Percentiles rank a stretch among this genome's conserved stretches.
Evolutionary conservation across 2,113 vertebrate genomes (phyloP).

Genomic region (Stegostoma tigrinum): DNA sequence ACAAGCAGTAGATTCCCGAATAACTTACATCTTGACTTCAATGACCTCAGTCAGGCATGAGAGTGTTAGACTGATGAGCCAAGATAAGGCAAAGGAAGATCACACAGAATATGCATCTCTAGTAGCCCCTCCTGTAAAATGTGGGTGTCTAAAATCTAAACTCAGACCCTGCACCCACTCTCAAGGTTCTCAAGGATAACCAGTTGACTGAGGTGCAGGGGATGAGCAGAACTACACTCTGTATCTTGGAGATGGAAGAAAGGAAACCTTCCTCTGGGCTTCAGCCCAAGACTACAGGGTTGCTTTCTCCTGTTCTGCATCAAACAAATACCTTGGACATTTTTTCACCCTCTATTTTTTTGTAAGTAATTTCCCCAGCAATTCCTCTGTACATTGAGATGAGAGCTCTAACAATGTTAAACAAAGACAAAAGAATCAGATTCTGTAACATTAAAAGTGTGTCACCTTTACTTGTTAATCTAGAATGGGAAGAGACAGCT

Average conservation of each 20-base stretch:
- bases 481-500: constrained; percentile 87
- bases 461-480: constrained; percentile 17
- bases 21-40: background rate
- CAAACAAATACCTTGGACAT: background rate
- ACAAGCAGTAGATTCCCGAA: background rate
- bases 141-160: background rate
- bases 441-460: background rate
- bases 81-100: background rate
- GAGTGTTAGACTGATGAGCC: background rate
- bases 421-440: background rate
- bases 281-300: no score
- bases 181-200: background rate
- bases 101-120: background rate
- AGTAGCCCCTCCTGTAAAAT: background rate
- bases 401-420: background rate
- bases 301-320: background rate
- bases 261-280: background rate
- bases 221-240: background rate
- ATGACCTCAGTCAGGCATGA: background rate
- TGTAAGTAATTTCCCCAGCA: background rate
- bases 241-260: background rate
- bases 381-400: background rate
- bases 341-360: background rate
- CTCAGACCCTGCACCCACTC: background rate
- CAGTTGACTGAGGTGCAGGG: background rate